Evolutionary conservation across 2,888 invertebrate genomes (phyloP).

Genomic region (Plebejus argus): DNA sequence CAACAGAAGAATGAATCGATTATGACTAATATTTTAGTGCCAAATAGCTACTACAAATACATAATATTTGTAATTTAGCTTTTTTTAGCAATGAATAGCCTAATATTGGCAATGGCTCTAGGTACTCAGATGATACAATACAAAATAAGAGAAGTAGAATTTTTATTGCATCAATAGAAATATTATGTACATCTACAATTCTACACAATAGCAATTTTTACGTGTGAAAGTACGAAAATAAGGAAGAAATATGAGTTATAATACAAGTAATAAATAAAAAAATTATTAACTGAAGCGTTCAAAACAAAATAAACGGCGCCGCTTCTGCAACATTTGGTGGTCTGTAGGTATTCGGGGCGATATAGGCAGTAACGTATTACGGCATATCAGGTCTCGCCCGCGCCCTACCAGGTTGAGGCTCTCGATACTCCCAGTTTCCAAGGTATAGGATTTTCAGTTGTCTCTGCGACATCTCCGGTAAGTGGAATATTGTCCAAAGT

Average conservation of each 20-base stretch:
- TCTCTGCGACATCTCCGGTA: slow-evolving; percentile 45
- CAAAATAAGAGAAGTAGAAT: no score
- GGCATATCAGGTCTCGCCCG: slow-evolving; percentile 72
- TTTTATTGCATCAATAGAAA: no score
- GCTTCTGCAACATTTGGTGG: slow-evolving; percentile 52
- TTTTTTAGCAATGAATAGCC: background rate
- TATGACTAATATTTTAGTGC: background rate
- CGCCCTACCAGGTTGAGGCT: slow-evolving; percentile 64
- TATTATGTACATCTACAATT: no score
- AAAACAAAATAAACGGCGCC: slow-evolving; percentile 39
- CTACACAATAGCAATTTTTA: no score
- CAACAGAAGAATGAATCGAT: background rate
- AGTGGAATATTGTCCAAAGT: slow-evolving; percentile 43
- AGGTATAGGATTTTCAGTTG: slow-evolving; percentile 38
- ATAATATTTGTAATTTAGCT: background rate
- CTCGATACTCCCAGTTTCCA: slow-evolving; percentile 39
- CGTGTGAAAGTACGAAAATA: background rate
- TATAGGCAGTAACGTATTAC: slow-evolving; percentile 67
- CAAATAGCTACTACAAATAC: background rate
- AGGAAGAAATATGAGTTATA: background rate
- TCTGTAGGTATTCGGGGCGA: slow-evolving; percentile 65
- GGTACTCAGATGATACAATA: no score
- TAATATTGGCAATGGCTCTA: background rate
- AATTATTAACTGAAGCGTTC: background rate
- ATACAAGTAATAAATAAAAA: no score